Conservation (phyloP, 2,888 invertebrate genomes). For the Lysandra bellargus region DNA sequence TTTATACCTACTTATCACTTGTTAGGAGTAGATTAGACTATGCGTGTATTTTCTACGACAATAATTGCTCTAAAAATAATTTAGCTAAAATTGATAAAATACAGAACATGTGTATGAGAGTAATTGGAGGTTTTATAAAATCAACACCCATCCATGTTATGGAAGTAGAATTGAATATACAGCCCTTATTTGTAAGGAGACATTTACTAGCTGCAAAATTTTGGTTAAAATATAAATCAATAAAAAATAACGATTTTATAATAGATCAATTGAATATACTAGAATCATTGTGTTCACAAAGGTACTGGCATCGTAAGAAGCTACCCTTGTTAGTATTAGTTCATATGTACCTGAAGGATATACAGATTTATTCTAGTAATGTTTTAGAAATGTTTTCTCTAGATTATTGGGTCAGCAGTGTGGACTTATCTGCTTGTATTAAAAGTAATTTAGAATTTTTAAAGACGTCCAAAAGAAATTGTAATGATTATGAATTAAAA, state of each 20-base stretch:
- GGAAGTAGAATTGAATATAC: no score
- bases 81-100: background rate
- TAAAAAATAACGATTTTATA: no score
- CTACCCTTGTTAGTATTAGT: background rate
- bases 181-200: no score
- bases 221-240: no score
- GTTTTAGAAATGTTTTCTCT: constrained; percentile 22
- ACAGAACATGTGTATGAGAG: background rate
- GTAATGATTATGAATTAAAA: background rate
- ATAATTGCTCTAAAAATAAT: background rate
- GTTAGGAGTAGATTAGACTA: constrained; percentile 44
- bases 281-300: background rate
- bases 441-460: background rate
- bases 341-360: background rate
- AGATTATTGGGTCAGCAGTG: constrained; percentile 3
- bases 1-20: constrained; percentile 41
- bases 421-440: background rate
- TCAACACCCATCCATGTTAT: background rate
- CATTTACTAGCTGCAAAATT: no score
- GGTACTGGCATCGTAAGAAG: background rate
- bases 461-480: background rate
- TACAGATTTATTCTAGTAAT: background rate
- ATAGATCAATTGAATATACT: no score
- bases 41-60: constrained; percentile 24
- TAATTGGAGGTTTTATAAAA: constrained; percentile 12